Conservation (phyloP, 2,797 vertebrate genomes). For the Pyrocephalus nanus region DNA sequence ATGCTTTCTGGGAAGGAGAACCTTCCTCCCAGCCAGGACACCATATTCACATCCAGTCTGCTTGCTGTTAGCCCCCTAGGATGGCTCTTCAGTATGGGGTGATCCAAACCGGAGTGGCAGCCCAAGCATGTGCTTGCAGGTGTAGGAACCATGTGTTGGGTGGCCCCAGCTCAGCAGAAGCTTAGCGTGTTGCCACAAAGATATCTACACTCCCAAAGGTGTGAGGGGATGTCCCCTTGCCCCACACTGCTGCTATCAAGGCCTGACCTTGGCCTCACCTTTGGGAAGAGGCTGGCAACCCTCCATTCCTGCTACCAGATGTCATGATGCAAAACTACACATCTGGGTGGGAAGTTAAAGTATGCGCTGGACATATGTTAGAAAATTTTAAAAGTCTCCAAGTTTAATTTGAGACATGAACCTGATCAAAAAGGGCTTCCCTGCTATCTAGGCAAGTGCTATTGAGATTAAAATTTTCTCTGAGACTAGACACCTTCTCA, state of each 20-base stretch:
- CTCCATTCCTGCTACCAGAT: neutral
- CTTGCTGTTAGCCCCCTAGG: fast-evolving
- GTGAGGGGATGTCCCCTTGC: neutral
- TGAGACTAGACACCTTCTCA: neutral
- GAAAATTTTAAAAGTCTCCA: neutral
- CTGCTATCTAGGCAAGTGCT: neutral
- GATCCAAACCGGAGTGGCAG: fast-evolving
- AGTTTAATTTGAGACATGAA: neutral
- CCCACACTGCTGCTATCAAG: neutral
- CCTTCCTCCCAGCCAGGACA: neutral
- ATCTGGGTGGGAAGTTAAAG: neutral
- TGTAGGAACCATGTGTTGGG: neutral
- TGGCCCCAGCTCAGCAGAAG: neutral
- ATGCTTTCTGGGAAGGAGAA: neutral
- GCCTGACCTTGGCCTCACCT: neutral
- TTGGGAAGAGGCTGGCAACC: neutral
- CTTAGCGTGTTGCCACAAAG: neutral
- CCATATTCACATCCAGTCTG: fast-evolving
- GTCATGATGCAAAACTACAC: neutral
- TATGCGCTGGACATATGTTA: neutral
- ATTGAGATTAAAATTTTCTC: neutral
- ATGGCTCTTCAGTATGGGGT: fast-evolving
- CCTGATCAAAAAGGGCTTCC: neutral
- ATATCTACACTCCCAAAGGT: neutral
- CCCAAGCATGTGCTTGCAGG: neutral